A percentile compares a stretch with the other conserved stretches of the same genome.
These are phyloP conservation scores for Pseudococcus jackbeardsleyi DNA, from an alignment of 2,888 invertebrate species.

Conservation along the genomic window DNA sequence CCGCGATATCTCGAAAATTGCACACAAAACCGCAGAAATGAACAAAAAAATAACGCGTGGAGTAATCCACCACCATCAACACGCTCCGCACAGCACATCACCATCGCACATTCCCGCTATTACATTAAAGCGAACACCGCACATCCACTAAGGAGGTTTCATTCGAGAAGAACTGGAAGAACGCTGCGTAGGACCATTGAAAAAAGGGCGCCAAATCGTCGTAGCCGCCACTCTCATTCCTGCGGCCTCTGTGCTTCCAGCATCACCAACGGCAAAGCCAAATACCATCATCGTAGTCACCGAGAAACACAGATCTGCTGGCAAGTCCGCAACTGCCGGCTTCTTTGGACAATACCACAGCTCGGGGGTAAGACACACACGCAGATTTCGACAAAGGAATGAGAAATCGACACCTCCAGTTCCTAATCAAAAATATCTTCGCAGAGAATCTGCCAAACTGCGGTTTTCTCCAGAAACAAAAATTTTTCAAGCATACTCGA, in stretches of 20 bases:
- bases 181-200: background rate
- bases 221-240: background rate
- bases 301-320: background rate
- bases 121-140: background rate
- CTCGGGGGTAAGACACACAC: background rate
- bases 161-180: background rate
- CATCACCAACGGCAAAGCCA: background rate
- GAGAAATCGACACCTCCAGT: no score
- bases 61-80: background rate
- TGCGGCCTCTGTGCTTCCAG: background rate
- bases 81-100: background rate
- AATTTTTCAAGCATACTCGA: no score
- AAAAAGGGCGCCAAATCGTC: constrained; percentile 17
- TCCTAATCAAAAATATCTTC: no score
- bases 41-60: background rate
- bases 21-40: background rate
- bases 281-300: background rate
- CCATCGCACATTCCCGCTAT: background rate
- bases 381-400: no score
- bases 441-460: no score
- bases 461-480: no score
- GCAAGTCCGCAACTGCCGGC: background rate
- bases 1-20: background rate
- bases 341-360: background rate
- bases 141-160: background rate